Percentiles rank a stretch among this genome's conserved stretches.
phyloP scores from a whole-genome alignment of 2,797 vertebrate genomes.

The Phoeniculus purpureus region DNA sequence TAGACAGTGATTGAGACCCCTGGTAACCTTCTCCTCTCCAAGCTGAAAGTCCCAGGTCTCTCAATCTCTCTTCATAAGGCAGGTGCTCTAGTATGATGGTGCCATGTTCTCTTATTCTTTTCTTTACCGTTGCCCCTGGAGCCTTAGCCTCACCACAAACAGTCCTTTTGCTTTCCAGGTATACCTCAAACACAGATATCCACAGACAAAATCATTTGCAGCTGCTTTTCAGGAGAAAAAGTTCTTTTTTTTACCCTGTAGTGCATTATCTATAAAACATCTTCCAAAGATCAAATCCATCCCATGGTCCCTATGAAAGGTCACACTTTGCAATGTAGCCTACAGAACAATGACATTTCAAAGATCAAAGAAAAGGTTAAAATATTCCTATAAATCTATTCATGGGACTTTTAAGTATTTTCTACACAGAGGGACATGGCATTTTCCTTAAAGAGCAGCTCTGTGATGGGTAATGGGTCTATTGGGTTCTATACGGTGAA shows the following conservation, averaged over 20 bases:
- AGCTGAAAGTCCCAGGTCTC: too few relatives aligned
- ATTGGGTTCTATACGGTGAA: conserved; percentile 26
- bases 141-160: background rate
- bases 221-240: conserved; percentile 35
- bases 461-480: conserved; percentile 49
- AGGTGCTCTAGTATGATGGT: too few relatives aligned
- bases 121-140: background rate
- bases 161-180: conserved; percentile 12
- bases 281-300: conserved; percentile 81
- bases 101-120: background rate
- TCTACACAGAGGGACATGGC: conserved; percentile 76
- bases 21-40: too few relatives aligned
- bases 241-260: conserved; percentile 54
- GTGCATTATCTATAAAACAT: conserved; percentile 74
- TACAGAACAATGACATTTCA: conserved; percentile 90
- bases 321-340: conserved; percentile 83
- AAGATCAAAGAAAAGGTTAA: conserved; percentile 91
- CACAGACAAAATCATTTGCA: conserved; percentile 38
- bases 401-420: conserved; percentile 81
- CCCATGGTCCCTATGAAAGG: conserved; percentile 83
- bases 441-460: conserved; percentile 70
- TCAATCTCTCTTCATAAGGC: too few relatives aligned
- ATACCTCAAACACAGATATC: conserved; percentile 18
- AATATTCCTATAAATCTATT: conserved; percentile 88
- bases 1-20: too few relatives aligned